Evolutionary conservation across 2,113 vertebrate genomes (phyloP).

Genomic region (Lagopus leucura): DNA sequence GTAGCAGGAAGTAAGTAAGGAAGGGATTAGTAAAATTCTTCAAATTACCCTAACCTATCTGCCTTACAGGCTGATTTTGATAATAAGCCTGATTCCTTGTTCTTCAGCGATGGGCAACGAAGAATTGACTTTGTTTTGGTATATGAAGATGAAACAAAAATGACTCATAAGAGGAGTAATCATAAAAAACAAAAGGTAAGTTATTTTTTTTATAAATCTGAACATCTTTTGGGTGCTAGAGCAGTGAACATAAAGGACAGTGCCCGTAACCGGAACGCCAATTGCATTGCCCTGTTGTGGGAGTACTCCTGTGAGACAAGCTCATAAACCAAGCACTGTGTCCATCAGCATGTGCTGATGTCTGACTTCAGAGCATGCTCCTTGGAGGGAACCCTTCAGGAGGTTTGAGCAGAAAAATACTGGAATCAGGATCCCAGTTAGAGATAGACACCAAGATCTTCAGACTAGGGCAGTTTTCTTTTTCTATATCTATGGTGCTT

Average conservation of each 20-base stretch:
- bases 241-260: neutral
- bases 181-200: constrained; percentile 81
- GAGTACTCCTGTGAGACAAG: neutral
- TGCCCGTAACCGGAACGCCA: neutral
- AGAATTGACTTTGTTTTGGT: constrained; percentile 92
- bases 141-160: constrained; percentile 91
- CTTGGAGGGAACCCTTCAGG: neutral
- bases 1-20: neutral
- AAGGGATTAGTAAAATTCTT: neutral
- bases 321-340: neutral
- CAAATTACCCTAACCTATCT: neutral
- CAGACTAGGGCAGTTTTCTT: neutral
- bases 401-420: neutral
- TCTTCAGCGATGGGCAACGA: constrained; percentile 89
- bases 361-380: neutral
- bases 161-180: constrained; percentile 79
- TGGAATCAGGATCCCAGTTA: neutral
- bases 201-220: neutral
- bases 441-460: neutral
- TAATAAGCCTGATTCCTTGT: constrained; percentile 85
- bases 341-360: neutral
- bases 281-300: neutral
- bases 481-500: neutral
- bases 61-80: constrained; percentile 86
- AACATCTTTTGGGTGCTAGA: neutral